Evolutionary conservation across 2,797 vertebrate species (phyloP).

Genomic region (Momotus momota): DNA sequence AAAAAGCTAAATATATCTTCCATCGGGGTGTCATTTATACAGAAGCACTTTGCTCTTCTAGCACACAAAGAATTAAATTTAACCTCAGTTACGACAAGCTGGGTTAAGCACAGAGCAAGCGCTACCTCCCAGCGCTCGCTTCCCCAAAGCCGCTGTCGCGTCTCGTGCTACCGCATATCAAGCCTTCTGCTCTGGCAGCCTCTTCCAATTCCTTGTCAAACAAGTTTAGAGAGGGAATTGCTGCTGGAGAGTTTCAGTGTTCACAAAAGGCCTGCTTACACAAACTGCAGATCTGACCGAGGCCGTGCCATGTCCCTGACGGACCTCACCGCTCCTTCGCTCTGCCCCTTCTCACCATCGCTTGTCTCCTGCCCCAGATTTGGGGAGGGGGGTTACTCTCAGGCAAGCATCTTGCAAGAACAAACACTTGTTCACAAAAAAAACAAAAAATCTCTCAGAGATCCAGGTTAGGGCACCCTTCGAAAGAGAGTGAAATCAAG

Average conservation of each 20-base stretch:
- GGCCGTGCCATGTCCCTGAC: background rate
- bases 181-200: background rate
- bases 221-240: constrained; percentile 16
- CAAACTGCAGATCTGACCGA: background rate
- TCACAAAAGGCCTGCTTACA: background rate
- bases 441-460: fast-evolving
- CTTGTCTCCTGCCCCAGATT: background rate
- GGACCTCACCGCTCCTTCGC: background rate
- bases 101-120: background rate
- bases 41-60: background rate
- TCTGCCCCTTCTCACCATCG: background rate
- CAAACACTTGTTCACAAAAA: background rate
- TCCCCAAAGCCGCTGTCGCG: fast-evolving
- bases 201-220: constrained; percentile 5
- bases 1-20: constrained; percentile 16
- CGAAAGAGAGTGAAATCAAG: background rate
- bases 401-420: background rate
- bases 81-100: background rate
- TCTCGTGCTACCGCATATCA: fast-evolving
- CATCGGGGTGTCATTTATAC: background rate
- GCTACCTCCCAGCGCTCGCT: fast-evolving
- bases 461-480: background rate
- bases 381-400: background rate
- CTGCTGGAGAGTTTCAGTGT: background rate
- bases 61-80: background rate